These are phyloP conservation scores for Lobophora halterata DNA, from an alignment of 2,888 invertebrate species.

Conservation along the genomic window DNA sequence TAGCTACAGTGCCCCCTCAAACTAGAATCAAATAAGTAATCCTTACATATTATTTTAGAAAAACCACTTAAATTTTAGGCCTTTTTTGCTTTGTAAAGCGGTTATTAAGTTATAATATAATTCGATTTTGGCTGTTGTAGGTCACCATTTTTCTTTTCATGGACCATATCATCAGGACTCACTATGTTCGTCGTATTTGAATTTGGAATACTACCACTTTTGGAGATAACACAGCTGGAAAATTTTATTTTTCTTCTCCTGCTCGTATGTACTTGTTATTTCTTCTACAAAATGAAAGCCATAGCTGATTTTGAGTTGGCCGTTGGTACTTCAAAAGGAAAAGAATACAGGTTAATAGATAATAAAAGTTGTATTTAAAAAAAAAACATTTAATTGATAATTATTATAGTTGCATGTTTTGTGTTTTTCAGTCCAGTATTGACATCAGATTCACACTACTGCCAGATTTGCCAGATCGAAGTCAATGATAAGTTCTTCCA, in stretches of 20 bases:
- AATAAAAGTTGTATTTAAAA: neutral
- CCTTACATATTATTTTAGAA: no score
- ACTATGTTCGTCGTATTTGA: conserved; percentile 86
- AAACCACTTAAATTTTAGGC: no score
- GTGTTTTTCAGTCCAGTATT: conserved; percentile 63
- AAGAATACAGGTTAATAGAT: conserved; percentile 72
- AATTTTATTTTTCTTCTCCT: conserved; percentile 66
- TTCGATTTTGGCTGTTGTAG: conserved; percentile 48
- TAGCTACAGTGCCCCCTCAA: no score
- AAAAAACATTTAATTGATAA: neutral
- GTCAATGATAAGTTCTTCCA: conserved; percentile 89
- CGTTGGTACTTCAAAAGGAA: conserved; percentile 65
- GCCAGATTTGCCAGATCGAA: conserved; percentile 90
- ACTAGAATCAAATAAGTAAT: no score
- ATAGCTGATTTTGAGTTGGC: conserved; percentile 67
- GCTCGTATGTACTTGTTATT: conserved; percentile 58
- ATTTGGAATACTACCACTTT: conserved; percentile 83
- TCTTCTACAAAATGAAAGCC: conserved; percentile 70
- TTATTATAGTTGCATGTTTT: neutral
- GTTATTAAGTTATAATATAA: no score
- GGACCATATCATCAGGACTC: conserved; percentile 85
- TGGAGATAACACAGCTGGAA: conserved; percentile 82
- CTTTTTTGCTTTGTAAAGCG: no score
- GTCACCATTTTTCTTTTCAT: conserved; percentile 88
- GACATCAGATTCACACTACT: conserved; percentile 89